These are phyloP conservation scores for Hypolimnas misippus DNA, from an alignment of 2,888 invertebrate genomes.

Conservation along the genomic window DNA sequence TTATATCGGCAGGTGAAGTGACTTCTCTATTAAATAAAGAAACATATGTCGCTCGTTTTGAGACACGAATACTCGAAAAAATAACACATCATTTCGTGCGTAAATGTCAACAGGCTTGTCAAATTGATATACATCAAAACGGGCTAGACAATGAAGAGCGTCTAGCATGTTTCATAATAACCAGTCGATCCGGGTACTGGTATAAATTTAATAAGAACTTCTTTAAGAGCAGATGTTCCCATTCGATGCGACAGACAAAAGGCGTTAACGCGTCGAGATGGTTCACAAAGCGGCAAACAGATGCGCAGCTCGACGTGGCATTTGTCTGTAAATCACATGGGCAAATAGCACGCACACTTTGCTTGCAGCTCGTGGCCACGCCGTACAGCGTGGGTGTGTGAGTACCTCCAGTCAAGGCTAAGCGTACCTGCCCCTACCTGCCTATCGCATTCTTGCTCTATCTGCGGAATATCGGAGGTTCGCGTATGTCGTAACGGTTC, in stretches of 20 bases:
- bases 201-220: slow-evolving; percentile 55
- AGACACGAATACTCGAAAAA: neutral
- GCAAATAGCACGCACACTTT: slow-evolving; percentile 70
- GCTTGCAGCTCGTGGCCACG: slow-evolving; percentile 37
- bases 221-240: slow-evolving; percentile 68
- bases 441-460: slow-evolving; percentile 75
- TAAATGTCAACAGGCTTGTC: slow-evolving; percentile 20
- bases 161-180: slow-evolving; percentile 22
- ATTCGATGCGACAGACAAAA: slow-evolving; percentile 65
- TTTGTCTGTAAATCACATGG: slow-evolving; percentile 80
- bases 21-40: slow-evolving; percentile 24
- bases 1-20: slow-evolving; percentile 22
- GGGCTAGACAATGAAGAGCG: slow-evolving; percentile 26
- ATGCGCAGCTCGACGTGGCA: slow-evolving; percentile 70
- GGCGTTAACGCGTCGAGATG: slow-evolving; percentile 71
- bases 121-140: slow-evolving; percentile 18
- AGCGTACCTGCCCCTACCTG: slow-evolving; percentile 70
- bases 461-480: slow-evolving; percentile 70
- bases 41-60: slow-evolving; percentile 17
- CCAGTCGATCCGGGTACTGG: slow-evolving; percentile 25
- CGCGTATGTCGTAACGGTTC: slow-evolving; percentile 69
- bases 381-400: slow-evolving; percentile 39
- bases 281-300: slow-evolving; percentile 72
- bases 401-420: slow-evolving; percentile 49
- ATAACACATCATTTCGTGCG: slow-evolving; percentile 5